A percentile compares a stretch with the other conserved stretches of the same genome.
Evolutionary conservation across 2,888 invertebrate genomes (phyloP).

Genomic region (Erynnis tages): DNA sequence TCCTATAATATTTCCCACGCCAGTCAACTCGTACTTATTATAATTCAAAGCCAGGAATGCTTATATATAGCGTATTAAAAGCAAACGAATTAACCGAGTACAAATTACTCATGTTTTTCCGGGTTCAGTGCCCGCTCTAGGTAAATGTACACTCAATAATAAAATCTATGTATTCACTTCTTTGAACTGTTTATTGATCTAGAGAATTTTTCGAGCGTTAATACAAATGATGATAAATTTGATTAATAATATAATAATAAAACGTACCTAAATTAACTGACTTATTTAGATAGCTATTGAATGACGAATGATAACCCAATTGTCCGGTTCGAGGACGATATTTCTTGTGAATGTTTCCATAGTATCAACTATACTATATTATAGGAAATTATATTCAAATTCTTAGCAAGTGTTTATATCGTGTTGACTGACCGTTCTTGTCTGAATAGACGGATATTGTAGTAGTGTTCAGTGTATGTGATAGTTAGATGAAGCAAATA

Average conservation of each 20-base stretch:
- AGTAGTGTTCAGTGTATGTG: not conserved
- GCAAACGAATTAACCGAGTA: slow-evolving; percentile 17
- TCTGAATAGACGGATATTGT: slow-evolving; percentile 5
- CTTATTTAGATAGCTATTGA: slow-evolving; percentile 7
- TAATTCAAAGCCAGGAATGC: not conserved
- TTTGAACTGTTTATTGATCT: slow-evolving; percentile 16
- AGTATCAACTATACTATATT: not conserved
- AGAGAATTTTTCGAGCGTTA: slow-evolving; percentile 19
- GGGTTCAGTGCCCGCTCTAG: slow-evolving; percentile 10
- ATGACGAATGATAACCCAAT: slow-evolving; percentile 3
- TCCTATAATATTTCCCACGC: not conserved
- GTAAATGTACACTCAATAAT: slow-evolving; percentile 18
- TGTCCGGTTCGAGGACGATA: not conserved
- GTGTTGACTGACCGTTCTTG: not conserved
- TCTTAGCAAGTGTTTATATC: slow-evolving; percentile 3
- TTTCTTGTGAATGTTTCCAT: not conserved
- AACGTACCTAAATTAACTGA: slow-evolving; percentile 5
- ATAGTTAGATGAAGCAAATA: not conserved
- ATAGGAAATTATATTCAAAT: slow-evolving; percentile 4
- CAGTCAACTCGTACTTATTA: not conserved
- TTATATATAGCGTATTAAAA: not conserved
- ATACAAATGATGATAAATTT: not conserved
- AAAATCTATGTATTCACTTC: slow-evolving; percentile 7
- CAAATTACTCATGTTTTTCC: slow-evolving; percentile 6
- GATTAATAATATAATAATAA: not conserved